phyloP scores from a whole-genome alignment of 2,113 vertebrate genomes.

The Hippolais icterina region DNA sequence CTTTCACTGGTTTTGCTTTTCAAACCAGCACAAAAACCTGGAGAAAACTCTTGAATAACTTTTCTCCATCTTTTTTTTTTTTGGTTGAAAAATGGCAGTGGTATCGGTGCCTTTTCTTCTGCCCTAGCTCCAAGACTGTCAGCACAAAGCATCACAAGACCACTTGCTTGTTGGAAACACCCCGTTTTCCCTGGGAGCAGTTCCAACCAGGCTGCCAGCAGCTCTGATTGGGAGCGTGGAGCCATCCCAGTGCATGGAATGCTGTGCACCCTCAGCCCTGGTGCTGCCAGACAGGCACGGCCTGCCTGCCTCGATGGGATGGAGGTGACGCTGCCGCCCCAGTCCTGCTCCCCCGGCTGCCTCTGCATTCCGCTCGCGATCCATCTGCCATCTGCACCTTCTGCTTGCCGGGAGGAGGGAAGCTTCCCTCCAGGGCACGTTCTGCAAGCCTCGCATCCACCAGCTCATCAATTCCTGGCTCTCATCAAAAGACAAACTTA shows the following conservation, averaged over 20 bases:
- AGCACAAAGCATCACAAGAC: neutral
- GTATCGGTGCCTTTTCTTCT: neutral
- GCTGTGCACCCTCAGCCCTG: fast-evolving
- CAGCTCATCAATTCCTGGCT: constrained; percentile 46
- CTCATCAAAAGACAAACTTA: constrained; percentile 50
- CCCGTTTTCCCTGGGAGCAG: neutral
- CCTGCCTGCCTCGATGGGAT: neutral
- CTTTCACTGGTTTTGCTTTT: too few relatives aligned
- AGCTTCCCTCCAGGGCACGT: constrained; percentile 22
- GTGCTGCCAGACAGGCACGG: neutral
- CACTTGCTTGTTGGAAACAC: fast-evolving
- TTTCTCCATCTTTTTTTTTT: neutral
- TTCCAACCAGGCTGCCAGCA: neutral
- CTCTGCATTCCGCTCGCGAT: neutral
- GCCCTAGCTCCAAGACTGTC: neutral
- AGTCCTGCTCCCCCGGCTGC: neutral
- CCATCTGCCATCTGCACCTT: constrained; percentile 26
- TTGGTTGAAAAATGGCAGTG: neutral
- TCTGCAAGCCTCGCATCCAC: neutral
- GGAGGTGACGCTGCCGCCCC: neutral
- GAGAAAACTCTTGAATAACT: neutral
- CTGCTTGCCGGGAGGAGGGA: neutral
- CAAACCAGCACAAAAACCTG: too few relatives aligned
- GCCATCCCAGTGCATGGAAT: fast-evolving
- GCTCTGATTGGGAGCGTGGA: fast-evolving